Conservation (phyloP, 2,888 invertebrate species). For the Rapana venosa region DNA sequence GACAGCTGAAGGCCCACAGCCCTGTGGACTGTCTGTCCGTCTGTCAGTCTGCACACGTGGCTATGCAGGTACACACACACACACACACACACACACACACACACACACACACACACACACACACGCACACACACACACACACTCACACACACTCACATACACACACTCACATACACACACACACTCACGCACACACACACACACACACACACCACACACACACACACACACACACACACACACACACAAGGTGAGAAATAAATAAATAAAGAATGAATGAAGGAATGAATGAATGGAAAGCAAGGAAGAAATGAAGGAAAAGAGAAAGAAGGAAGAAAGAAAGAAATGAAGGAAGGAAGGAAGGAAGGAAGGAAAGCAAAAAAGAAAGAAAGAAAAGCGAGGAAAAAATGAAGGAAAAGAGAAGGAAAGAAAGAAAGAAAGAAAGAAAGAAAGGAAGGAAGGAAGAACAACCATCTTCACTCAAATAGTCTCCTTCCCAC, state of each 20-base stretch:
- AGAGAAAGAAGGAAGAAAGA: too few species aligned
- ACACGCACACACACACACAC: background rate
- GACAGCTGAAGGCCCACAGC: background rate
- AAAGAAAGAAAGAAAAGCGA: too few species aligned
- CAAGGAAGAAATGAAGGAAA: too few species aligned
- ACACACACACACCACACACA: background rate
- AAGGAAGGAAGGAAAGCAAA: too few species aligned
- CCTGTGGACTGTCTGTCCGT: background rate
- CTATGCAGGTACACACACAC: background rate
- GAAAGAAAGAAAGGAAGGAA: too few species aligned
- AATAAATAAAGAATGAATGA: too few species aligned
- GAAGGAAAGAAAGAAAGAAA: too few species aligned
- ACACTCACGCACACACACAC: background rate
- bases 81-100: constrained; percentile 24
- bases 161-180: background rate
- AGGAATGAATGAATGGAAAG: too few species aligned
- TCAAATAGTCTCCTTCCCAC: too few species aligned
- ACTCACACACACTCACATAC: background rate
- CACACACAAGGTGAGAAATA: background rate
- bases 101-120: constrained; percentile 15
- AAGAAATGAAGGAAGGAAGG: too few species aligned
- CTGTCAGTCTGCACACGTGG: constrained; percentile 1
- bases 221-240: background rate
- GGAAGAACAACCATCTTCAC: too few species aligned
- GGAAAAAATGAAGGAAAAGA: too few species aligned